phyloP scores from a whole-genome alignment of 2,888 invertebrate species.

The Invenusta paracnida region DNA sequence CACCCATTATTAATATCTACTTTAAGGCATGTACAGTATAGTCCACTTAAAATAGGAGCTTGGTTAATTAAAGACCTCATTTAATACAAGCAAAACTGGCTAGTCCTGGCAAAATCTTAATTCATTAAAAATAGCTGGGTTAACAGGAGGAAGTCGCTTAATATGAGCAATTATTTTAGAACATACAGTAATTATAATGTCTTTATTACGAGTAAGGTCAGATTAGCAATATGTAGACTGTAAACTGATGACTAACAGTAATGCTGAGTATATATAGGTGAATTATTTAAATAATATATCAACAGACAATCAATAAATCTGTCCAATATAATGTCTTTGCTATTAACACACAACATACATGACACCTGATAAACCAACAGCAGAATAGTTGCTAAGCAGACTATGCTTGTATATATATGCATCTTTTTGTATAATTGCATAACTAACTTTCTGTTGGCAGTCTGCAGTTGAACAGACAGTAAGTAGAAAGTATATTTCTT shows the following conservation, averaged over 20 bases:
- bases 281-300: neutral
- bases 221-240: neutral
- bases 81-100: slow-evolving; percentile 23
- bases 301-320: neutral
- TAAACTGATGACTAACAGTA: too few species aligned
- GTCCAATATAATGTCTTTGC: neutral
- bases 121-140: slow-evolving; percentile 3
- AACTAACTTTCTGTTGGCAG: neutral
- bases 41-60: neutral
- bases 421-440: neutral
- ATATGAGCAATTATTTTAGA: slow-evolving; percentile 23
- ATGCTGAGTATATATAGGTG: neutral
- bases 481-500: neutral
- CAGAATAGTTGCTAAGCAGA: slow-evolving; percentile 5
- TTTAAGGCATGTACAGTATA: slow-evolving; percentile 19
- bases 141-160: slow-evolving; percentile 12
- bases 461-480: neutral
- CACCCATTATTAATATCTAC: slow-evolving; percentile 19
- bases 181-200: neutral
- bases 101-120: slow-evolving; percentile 19
- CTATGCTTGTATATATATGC: neutral
- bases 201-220: neutral
- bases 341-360: neutral
- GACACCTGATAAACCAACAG: slow-evolving; percentile 14
- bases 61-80: slow-evolving; percentile 17